Percentiles rank a stretch among this genome's conserved stretches.
phyloP scores from a whole-genome alignment of 2,113 vertebrate genomes.

The Hyperopisus bebe region DNA sequence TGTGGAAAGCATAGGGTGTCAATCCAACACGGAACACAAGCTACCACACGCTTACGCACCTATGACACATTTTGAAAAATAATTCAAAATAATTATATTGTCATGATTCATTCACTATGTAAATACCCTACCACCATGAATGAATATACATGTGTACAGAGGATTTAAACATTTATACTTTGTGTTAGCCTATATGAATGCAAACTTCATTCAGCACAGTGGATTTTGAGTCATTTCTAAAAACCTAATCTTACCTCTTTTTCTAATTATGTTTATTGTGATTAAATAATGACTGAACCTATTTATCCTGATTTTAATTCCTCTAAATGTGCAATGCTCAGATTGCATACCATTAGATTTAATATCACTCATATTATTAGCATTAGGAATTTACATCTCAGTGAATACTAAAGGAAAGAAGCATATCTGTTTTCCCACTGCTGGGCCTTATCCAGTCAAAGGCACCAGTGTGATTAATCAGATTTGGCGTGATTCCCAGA shows the following conservation, averaged over 20 bases:
- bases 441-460: background rate
- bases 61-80: background rate
- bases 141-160: background rate
- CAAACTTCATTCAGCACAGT: background rate
- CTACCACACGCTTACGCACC: background rate
- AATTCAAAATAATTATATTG: background rate
- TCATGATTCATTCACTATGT: background rate
- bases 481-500: slow-evolving; percentile 18
- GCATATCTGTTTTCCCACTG: background rate
- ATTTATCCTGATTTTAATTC: slow-evolving; percentile 14
- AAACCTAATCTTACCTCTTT: background rate
- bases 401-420: background rate
- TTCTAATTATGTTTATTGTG: slow-evolving; percentile 7
- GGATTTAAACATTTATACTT: background rate
- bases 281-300: slow-evolving; percentile 8
- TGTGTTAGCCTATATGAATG: background rate
- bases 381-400: slow-evolving; percentile 10
- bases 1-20: background rate
- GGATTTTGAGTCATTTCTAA: background rate
- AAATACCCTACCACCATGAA: background rate
- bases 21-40: background rate
- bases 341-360: slow-evolving; percentile 16
- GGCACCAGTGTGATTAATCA: slow-evolving; percentile 10
- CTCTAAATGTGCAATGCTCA: slow-evolving; percentile 6
- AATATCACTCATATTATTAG: slow-evolving; percentile 13